A percentile compares a stretch with the other conserved stretches of the same genome.
These are phyloP conservation scores for Leptopilina clavipes DNA, from an alignment of 1,140 invertebrate genomes.

Conservation along the genomic window DNA sequence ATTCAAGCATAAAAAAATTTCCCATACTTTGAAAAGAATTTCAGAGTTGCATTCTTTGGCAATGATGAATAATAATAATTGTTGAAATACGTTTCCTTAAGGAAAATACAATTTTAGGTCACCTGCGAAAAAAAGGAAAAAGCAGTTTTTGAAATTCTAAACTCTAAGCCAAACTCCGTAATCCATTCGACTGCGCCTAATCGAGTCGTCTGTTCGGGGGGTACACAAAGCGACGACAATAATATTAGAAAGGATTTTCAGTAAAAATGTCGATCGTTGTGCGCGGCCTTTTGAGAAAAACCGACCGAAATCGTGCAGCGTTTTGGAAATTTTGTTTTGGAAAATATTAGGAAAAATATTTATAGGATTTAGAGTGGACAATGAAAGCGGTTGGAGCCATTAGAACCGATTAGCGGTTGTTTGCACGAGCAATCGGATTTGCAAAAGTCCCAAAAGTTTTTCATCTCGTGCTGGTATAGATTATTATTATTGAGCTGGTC, in stretches of 20 bases:
- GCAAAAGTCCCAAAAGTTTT: conserved; percentile 39
- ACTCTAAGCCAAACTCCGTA: conserved; percentile 20
- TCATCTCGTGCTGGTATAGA: conserved; percentile 47
- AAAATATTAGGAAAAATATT: conserved; percentile 72
- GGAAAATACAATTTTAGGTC: conserved; percentile 14
- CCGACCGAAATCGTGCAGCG: conserved; percentile 40
- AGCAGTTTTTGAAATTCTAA: neutral
- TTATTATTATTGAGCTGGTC: conserved; percentile 52
- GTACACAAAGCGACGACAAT: conserved; percentile 9
- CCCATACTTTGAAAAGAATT: neutral
- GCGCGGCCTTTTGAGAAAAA: conserved; percentile 34
- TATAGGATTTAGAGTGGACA: conserved; percentile 65
- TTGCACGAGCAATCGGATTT: conserved; percentile 60
- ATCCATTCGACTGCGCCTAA: conserved; percentile 32
- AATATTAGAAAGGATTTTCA: conserved; percentile 13
- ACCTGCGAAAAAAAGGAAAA: conserved; percentile 8
- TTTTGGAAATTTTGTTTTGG: conserved; percentile 62
- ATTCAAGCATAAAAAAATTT: neutral
- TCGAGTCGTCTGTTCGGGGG: neutral
- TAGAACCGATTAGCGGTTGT: conserved; percentile 66
- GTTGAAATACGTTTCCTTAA: neutral
- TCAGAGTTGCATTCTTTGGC: neutral
- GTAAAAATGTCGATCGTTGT: conserved; percentile 30
- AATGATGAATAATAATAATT: neutral
- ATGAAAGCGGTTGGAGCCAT: conserved; percentile 52